Percentiles rank a stretch among this genome's conserved stretches.
These are phyloP conservation scores for Sorex araneus DNA, from an alignment of 2,113 vertebrate genomes.

Conservation along the genomic window DNA sequence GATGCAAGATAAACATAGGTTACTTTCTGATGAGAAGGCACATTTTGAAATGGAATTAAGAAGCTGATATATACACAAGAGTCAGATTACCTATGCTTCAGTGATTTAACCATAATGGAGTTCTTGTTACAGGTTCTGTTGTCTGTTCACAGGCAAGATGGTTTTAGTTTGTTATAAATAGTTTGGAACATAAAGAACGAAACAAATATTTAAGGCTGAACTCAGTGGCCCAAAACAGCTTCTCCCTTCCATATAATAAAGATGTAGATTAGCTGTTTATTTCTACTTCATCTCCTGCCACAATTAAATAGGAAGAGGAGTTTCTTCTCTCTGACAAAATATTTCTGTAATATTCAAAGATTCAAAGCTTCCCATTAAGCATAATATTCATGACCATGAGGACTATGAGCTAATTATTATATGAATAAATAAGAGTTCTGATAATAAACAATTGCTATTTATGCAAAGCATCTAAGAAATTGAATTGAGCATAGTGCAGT, in stretches of 20 bases:
- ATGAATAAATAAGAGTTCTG: background rate
- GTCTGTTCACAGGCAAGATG: background rate
- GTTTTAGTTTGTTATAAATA: background rate
- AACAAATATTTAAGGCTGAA: background rate
- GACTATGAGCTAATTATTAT: background rate
- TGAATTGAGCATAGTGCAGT: background rate
- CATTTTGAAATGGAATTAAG: constrained; percentile 30
- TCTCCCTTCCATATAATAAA: constrained; percentile 36
- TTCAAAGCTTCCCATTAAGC: background rate
- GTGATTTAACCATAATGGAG: background rate
- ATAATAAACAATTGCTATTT: background rate
- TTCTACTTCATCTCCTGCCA: background rate
- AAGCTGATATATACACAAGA: constrained; percentile 26
- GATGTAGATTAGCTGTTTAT: background rate
- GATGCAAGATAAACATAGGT: background rate
- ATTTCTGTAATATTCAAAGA: background rate
- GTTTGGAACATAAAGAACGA: constrained; percentile 33
- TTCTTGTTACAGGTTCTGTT: background rate
- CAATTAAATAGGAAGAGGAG: background rate
- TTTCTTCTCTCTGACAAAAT: background rate
- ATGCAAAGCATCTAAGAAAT: background rate
- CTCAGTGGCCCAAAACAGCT: background rate
- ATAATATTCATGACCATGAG: background rate
- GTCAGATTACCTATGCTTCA: background rate
- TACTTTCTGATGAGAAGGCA: constrained; percentile 16